A percentile compares a stretch with the other conserved stretches of the same genome.
These are phyloP conservation scores for Theocolax elegans DNA, from an alignment of 1,140 invertebrate species.

Conservation along the genomic window DNA sequence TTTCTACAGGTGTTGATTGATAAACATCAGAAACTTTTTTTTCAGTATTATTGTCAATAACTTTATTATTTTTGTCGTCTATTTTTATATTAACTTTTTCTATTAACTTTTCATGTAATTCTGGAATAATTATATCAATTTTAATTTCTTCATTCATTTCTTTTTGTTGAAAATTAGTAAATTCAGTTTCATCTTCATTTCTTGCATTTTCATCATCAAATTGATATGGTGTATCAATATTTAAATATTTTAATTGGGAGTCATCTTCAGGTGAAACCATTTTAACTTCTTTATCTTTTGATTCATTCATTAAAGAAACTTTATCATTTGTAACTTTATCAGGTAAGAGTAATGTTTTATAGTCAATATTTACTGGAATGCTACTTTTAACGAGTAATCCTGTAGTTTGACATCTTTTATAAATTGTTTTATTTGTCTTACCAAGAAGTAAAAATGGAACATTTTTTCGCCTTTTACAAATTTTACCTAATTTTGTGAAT, in stretches of 20 bases:
- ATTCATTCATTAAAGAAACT: neutral
- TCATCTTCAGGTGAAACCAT: slow-evolving; percentile 45
- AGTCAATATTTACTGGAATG: slow-evolving; percentile 7
- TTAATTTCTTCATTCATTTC: slow-evolving; percentile 13
- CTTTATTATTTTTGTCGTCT: no score
- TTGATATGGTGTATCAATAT: neutral
- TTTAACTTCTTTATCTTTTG: slow-evolving; percentile 5
- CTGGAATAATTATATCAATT: slow-evolving; percentile 2
- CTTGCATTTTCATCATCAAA: neutral
- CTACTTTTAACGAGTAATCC: slow-evolving; percentile 21
- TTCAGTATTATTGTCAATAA: no score
- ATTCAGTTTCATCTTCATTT: neutral
- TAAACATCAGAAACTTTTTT: no score
- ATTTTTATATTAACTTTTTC: no score
- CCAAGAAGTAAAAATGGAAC: slow-evolving; percentile 10
- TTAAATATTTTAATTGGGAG: slow-evolving; percentile 40
- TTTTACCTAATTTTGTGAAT: slow-evolving; percentile 44
- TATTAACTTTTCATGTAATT: no score
- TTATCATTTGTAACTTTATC: no score
- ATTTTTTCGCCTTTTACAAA: slow-evolving; percentile 19
- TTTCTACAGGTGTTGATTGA: no score
- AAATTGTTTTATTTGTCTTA: neutral
- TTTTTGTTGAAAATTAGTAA: neutral
- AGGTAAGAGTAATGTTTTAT: neutral
- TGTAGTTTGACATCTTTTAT: neutral